Base-by-base conservation (phyloP, 30 jellyfish, hydroid and myxozoan genomes). In the Turritopsis rubra region DNA sequence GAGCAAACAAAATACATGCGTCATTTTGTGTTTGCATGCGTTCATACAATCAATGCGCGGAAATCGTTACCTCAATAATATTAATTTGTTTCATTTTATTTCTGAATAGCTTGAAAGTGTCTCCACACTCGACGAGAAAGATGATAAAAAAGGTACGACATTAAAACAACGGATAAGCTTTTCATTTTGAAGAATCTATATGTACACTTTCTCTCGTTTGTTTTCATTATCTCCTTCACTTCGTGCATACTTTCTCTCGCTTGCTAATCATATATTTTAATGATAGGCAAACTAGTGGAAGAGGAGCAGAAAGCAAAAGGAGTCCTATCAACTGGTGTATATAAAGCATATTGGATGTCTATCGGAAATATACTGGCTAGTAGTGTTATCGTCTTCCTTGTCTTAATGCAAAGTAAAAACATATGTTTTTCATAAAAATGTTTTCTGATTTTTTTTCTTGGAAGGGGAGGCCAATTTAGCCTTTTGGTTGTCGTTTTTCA, bases 301-400 rank as follows among this genome's bases (percentile, higher is more conserved):
- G 99, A 94, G 53, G 99, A 94, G 83, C 84, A 86, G 65, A 71
- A 72, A 75, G 91, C 77, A 72, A 75, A 88, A 41, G 99, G 99
- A 17, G 91, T 73, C 5, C 89, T 94, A 0, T 81, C 97, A 18
- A 66, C 84, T 65, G 41, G 81, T 68, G 96, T 94, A 27, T 89
- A 88, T 80, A 89, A 86, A 79, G 23, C 89, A 16, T 94, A 94
- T 80, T 94, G 95, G 95, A 88, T 76, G 75, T 86, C 97, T n/a
- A 95, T 89, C 71, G 99, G 99, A 1, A 81, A 75, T 52, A 22
- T 89, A 52, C 74, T 94, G 25, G 86, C 97, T 1, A 78, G 84
- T 41, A 72, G 84, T 54, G 82, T 94, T 73, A 66, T 94, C 16
- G 18, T 94, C 9, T 94, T 87, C 66, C 87, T 94, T 29, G 78